These are phyloP conservation scores for Glossosoma conforme DNA, from an alignment of 1,140 invertebrate species.

Conservation along the genomic window DNA sequence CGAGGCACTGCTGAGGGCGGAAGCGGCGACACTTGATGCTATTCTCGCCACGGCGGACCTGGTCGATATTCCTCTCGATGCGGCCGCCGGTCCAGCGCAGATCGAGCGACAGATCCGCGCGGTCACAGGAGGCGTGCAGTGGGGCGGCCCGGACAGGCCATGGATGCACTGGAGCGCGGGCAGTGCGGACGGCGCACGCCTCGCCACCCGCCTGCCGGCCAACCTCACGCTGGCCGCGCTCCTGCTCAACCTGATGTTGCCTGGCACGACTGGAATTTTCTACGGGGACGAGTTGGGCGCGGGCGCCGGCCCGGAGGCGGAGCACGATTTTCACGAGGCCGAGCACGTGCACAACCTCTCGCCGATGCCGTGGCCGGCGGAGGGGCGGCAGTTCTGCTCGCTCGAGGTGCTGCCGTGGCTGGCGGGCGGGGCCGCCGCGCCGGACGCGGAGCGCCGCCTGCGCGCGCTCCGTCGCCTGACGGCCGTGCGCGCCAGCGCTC, in stretches of 20 bases:
- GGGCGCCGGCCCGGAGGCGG: slow-evolving; percentile 43
- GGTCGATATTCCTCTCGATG: slow-evolving; percentile 61
- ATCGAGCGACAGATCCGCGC: slow-evolving; percentile 55
- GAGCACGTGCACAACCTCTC: slow-evolving; percentile 59
- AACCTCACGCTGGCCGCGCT: slow-evolving; percentile 61
- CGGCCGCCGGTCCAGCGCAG: slow-evolving; percentile 52
- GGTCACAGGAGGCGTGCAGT: slow-evolving; percentile 54
- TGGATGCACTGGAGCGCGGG: slow-evolving; percentile 78
- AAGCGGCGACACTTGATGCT: slow-evolving; percentile 40
- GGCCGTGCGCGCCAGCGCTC: slow-evolving; percentile 52
- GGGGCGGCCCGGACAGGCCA: slow-evolving; percentile 55
- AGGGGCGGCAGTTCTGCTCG: slow-evolving; percentile 43
- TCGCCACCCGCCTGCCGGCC: slow-evolving; percentile 49
- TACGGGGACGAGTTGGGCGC: slow-evolving; percentile 76
- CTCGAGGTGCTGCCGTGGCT: slow-evolving; percentile 56
- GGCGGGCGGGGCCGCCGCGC: slow-evolving; percentile 39
- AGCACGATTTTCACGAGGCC: slow-evolving; percentile 57
- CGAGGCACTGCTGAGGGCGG: slow-evolving; percentile 48
- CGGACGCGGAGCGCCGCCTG: slow-evolving; percentile 38
- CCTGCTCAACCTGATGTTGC: slow-evolving; percentile 67
- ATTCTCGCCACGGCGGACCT: slow-evolving; percentile 64
- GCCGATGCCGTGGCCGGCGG: slow-evolving; percentile 57
- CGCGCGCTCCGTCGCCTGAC: slow-evolving; percentile 52
- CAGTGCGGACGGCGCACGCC: slow-evolving; percentile 52
- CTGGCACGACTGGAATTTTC: slow-evolving; percentile 74